These are phyloP conservation scores for Rhizomys pruinosus DNA, from an alignment of 2,113 vertebrate species.

Conservation along the genomic window DNA sequence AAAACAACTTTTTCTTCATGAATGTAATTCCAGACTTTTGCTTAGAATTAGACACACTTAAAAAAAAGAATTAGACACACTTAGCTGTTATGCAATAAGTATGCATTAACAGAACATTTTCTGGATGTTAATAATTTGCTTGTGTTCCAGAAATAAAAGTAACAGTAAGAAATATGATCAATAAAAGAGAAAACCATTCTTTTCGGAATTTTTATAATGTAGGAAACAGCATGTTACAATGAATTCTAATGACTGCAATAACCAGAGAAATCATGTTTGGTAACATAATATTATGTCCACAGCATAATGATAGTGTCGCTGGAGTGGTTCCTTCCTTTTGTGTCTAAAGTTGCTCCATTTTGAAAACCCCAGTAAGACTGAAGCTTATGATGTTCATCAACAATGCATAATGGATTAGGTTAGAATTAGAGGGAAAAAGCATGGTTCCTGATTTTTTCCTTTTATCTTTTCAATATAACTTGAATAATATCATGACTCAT, in stretches of 20 bases:
- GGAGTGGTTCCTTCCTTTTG: neutral
- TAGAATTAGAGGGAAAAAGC: neutral
- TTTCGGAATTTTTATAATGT: neutral
- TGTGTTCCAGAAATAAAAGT: neutral
- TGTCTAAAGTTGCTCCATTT: neutral
- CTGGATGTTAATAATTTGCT: slow-evolving; percentile 34
- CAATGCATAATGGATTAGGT: neutral
- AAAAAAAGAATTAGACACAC: slow-evolving; percentile 1
- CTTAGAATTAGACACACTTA: slow-evolving; percentile 16
- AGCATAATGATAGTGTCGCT: neutral
- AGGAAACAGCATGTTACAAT: neutral
- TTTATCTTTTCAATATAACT: neutral
- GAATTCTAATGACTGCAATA: slow-evolving; percentile 26
- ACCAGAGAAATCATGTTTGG: neutral
- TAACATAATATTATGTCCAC: slow-evolving; percentile 1
- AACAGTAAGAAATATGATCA: neutral
- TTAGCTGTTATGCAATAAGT: neutral
- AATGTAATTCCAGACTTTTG: neutral
- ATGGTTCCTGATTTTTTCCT: neutral
- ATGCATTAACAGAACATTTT: neutral
- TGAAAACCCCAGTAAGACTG: neutral
- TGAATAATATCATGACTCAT: neutral
- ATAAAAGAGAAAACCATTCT: neutral
- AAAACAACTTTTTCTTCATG: neutral
- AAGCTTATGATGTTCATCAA: neutral